phyloP scores from a whole-genome alignment of 2,113 vertebrate genomes.

The Hemichromis elongatus region DNA sequence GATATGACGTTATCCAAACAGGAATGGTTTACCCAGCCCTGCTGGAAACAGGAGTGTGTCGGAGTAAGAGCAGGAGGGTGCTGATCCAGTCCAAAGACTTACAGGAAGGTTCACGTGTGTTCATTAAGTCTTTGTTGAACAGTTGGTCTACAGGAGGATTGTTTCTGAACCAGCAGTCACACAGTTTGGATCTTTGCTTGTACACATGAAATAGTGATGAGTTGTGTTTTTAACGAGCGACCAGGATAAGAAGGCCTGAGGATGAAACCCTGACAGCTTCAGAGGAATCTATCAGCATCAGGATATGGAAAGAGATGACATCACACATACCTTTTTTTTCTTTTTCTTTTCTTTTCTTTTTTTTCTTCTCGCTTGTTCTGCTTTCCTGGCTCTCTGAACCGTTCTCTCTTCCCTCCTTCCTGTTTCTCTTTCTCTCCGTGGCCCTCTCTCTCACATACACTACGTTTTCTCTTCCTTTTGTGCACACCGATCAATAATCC shows the following conservation, averaged over 20 bases:
- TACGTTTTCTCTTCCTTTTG: background rate
- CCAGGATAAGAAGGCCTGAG: background rate
- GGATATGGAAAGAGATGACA: no score
- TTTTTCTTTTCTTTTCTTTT: no score
- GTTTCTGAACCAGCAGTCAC: background rate
- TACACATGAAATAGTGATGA: background rate
- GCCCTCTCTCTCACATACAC: background rate
- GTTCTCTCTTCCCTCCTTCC: background rate
- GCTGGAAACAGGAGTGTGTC: background rate
- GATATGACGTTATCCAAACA: no score
- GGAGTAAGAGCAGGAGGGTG: background rate
- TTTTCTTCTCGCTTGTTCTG: no score
- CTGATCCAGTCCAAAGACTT: background rate
- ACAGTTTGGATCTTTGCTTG: fast-evolving
- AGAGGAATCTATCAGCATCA: no score
- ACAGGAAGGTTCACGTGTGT: fast-evolving
- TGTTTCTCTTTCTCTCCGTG: background rate
- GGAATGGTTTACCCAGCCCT: no score
- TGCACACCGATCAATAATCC: conserved; percentile 16
- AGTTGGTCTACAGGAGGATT: background rate
- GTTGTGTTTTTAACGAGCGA: background rate
- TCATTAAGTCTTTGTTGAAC: background rate
- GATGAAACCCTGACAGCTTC: no score
- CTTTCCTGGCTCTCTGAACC: background rate
- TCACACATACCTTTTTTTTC: no score